Percentiles rank a stretch among this genome's conserved stretches.
These are phyloP conservation scores for Ploceus nigricollis DNA, from an alignment of 2,113 vertebrate genomes.

Conservation along the genomic window DNA sequence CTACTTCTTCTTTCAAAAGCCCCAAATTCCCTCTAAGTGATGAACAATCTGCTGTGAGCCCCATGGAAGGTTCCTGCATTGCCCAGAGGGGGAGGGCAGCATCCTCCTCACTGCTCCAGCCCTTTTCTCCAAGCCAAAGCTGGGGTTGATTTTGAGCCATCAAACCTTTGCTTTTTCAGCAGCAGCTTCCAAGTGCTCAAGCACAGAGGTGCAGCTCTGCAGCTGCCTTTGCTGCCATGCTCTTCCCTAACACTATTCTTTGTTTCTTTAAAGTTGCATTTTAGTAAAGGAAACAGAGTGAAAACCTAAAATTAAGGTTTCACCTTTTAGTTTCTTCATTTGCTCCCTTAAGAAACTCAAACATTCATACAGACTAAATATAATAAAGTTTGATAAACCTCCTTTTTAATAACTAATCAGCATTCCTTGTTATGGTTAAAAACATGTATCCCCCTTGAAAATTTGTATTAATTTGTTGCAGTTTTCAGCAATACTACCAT, in stretches of 20 bases:
- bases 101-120: neutral
- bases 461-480: neutral
- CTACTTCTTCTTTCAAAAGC: neutral
- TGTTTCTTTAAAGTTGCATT: neutral
- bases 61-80: rapidly evolving
- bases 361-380: neutral
- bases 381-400: neutral
- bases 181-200: neutral
- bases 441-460: neutral
- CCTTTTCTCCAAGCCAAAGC: neutral
- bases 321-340: neutral
- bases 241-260: neutral
- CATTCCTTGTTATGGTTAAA: neutral
- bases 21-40: rapidly evolving
- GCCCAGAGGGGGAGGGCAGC: neutral
- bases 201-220: no score
- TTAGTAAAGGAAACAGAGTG: neutral
- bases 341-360: neutral
- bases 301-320: neutral
- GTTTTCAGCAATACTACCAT: neutral
- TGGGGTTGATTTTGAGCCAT: neutral
- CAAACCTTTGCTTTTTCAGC: neutral
- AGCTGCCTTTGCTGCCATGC: neutral
- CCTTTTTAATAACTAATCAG: neutral
- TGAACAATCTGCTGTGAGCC: rapidly evolving